Evolutionary conservation across 2,797 vertebrate genomes (phyloP).

Genomic region (Psittacula derbiana): DNA sequence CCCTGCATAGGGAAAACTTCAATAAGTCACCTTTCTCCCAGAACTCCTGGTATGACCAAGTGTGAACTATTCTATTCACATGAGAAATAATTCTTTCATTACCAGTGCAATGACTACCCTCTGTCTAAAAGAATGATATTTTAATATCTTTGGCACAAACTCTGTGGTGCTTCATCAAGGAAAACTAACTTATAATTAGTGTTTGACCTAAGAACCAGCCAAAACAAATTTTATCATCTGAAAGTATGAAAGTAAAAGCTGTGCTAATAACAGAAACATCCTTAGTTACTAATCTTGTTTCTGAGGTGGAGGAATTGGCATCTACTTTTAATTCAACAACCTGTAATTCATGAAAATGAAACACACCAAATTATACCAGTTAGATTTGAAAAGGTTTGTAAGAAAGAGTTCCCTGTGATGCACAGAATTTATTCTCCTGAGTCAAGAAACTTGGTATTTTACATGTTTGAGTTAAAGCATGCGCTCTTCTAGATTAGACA

Average conservation of each 20-base stretch:
- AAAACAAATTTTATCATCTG: neutral
- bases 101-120: neutral
- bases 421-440: neutral
- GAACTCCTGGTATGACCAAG: neutral
- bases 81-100: neutral
- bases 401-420: neutral
- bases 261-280: neutral
- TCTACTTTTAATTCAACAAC: neutral
- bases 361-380: fast-evolving
- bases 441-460: neutral
- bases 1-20: neutral
- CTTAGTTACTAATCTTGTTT: neutral
- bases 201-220: neutral
- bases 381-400: neutral
- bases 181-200: neutral
- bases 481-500: neutral
- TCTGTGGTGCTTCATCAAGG: neutral
- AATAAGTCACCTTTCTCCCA: neutral
- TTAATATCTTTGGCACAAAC: neutral
- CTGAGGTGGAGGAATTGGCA: neutral
- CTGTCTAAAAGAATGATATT: neutral
- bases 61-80: neutral
- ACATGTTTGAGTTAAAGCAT: neutral
- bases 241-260: neutral
- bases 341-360: neutral